phyloP scores from a whole-genome alignment of 1,140 invertebrate genomes.

The Neotoxoptera formosana region DNA sequence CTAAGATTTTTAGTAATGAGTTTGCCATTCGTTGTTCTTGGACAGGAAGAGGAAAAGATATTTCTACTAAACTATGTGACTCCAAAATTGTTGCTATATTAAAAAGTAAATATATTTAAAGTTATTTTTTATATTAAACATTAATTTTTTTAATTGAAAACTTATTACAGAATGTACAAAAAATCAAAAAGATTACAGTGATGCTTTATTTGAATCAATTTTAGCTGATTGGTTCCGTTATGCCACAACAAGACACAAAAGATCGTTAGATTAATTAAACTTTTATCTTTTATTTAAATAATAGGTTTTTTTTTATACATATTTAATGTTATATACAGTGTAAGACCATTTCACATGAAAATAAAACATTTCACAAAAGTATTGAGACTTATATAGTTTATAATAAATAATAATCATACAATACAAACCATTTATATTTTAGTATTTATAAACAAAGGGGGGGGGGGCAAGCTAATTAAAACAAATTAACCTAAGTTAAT shows the following conservation, averaged over 20 bases:
- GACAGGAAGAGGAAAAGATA: conserved; percentile 24
- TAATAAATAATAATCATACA: no score
- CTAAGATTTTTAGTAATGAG: background rate
- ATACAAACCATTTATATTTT: no score
- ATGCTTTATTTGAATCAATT: background rate
- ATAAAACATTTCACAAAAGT: no score
- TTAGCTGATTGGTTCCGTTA: background rate
- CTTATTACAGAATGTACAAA: background rate
- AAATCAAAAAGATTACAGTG: background rate
- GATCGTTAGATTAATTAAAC: background rate
- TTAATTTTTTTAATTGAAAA: background rate
- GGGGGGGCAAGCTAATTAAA: no score
- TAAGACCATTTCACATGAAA: no score
- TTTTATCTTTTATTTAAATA: background rate
- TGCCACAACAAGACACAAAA: conserved; percentile 21
- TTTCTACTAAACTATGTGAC: conserved; percentile 5
- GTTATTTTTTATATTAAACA: background rate
- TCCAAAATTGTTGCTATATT: background rate
- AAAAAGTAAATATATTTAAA: conserved; percentile 34
- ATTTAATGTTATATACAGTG: no score
- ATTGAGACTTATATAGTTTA: no score
- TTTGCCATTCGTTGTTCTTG: background rate
- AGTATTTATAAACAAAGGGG: no score
- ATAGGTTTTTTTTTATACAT: no score
- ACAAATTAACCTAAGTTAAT: no score